These are phyloP conservation scores for Dasypolia templi DNA, from an alignment of 2,888 invertebrate genomes.

Conservation along the genomic window DNA sequence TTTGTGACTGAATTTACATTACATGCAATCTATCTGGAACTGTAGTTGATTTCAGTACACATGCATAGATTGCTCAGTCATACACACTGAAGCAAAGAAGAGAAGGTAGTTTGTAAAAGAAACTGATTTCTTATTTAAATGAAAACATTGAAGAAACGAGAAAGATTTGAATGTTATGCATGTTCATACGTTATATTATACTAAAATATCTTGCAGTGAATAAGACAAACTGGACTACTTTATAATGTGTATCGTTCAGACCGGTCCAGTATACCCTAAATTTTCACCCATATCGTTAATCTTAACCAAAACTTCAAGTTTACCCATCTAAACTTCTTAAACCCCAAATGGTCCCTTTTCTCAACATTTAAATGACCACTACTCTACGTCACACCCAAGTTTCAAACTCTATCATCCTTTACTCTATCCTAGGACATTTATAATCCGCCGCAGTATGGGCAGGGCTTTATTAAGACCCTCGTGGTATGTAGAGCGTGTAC, in stretches of 20 bases:
- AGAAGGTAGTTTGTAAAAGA: not conserved
- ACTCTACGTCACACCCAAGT: conserved; percentile 37
- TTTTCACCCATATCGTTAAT: conserved; percentile 31
- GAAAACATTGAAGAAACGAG: not conserved
- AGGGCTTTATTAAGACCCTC: conserved; percentile 72
- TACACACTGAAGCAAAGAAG: not conserved
- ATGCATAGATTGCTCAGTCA: not conserved
- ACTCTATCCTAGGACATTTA: conserved; percentile 61
- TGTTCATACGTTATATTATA: not conserved
- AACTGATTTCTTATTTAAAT: not conserved
- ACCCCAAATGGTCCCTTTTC: conserved; percentile 51
- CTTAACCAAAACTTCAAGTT: conserved; percentile 46
- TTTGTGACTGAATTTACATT: conserved; percentile 17
- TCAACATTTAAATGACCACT: conserved; percentile 52
- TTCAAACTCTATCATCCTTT: conserved; percentile 49
- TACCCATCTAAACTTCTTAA: conserved; percentile 41
- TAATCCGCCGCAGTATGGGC: conserved; percentile 62
- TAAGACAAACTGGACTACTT: not conserved
- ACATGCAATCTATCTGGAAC: conserved; percentile 2
- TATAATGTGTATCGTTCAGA: not conserved
- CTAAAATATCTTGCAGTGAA: not conserved
- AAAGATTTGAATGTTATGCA: not conserved
- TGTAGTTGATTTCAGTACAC: not conserved
- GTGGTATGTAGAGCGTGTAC: conserved; percentile 69
- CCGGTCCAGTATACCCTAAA: not conserved